Evolutionary conservation across 2,113 vertebrate species (phyloP).

Genomic region (Micromys minutus): DNA sequence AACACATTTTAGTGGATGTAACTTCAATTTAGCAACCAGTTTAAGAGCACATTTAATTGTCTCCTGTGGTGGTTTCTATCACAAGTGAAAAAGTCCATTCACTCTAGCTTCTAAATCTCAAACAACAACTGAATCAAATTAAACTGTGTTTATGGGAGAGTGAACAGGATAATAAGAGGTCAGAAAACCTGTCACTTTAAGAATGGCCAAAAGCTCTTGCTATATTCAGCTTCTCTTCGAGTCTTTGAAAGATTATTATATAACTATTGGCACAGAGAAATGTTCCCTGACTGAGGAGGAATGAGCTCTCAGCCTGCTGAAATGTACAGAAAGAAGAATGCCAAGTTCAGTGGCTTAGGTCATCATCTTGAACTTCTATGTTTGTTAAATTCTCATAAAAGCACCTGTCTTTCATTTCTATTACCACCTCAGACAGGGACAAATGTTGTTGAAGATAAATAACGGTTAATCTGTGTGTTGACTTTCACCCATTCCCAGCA

Average conservation of each 20-base stretch:
- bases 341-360: neutral
- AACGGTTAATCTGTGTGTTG: neutral
- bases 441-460: neutral
- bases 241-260: neutral
- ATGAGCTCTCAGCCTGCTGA: neutral
- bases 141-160: slow-evolving; percentile 18
- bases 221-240: slow-evolving; percentile 15
- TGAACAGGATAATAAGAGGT: neutral
- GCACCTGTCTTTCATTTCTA: neutral
- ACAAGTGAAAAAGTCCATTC: slow-evolving; percentile 15
- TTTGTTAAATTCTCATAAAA: neutral
- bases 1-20: slow-evolving; percentile 13
- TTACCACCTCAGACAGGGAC: neutral
- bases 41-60: slow-evolving; percentile 35
- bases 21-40: slow-evolving; percentile 37
- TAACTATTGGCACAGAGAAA: slow-evolving; percentile 46
- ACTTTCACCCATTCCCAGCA: neutral
- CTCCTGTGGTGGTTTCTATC: slow-evolving; percentile 21
- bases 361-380: neutral
- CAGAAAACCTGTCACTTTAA: slow-evolving; percentile 41
- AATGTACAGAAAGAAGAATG: neutral
- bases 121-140: slow-evolving; percentile 37
- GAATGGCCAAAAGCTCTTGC: slow-evolving; percentile 5
- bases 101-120: slow-evolving; percentile 45
- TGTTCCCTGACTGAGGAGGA: neutral